Evolutionary conservation across 2,888 invertebrate genomes (phyloP).

Genomic region (Abscondita cerata): DNA sequence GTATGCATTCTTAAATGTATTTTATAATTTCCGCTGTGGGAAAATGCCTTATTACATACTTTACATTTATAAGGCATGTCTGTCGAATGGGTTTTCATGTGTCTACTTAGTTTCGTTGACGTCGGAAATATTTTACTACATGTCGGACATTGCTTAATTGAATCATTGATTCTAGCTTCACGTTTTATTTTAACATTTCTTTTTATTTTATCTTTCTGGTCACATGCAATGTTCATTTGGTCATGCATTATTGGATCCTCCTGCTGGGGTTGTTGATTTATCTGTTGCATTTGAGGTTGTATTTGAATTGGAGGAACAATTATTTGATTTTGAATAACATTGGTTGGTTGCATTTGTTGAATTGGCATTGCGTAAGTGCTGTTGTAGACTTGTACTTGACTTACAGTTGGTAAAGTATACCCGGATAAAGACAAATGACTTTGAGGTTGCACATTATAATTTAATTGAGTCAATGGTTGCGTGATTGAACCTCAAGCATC

Average conservation of each 20-base stretch:
- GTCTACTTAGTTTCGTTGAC: constrained; percentile 55
- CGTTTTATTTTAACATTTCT: constrained; percentile 36
- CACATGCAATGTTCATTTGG: constrained; percentile 14
- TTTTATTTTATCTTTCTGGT: constrained; percentile 34
- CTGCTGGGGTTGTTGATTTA: constrained; percentile 31
- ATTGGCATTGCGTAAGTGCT: constrained; percentile 50
- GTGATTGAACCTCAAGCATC: constrained; percentile 43
- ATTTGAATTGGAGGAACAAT: constrained; percentile 30
- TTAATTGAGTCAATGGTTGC: constrained; percentile 48
- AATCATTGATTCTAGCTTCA: constrained; percentile 39
- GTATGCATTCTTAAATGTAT: constrained; percentile 58
- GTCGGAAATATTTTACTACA: constrained; percentile 56
- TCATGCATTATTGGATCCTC: constrained; percentile 38
- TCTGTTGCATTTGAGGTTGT: constrained; percentile 33
- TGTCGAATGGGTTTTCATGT: constrained; percentile 58
- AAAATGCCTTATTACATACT: constrained; percentile 57
- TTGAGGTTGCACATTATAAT: constrained; percentile 51
- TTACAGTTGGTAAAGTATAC: constrained; percentile 50
- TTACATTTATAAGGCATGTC: constrained; percentile 58
- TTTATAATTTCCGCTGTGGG: constrained; percentile 59
- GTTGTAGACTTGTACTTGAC: constrained; percentile 53
- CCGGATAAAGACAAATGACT: constrained; percentile 48
- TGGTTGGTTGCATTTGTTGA: constrained; percentile 49
- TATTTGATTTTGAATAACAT: constrained; percentile 46
- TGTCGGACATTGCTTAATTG: constrained; percentile 53